Conservation (phyloP, 2,113 vertebrate species). For the Coreoperca whiteheadi region DNA sequence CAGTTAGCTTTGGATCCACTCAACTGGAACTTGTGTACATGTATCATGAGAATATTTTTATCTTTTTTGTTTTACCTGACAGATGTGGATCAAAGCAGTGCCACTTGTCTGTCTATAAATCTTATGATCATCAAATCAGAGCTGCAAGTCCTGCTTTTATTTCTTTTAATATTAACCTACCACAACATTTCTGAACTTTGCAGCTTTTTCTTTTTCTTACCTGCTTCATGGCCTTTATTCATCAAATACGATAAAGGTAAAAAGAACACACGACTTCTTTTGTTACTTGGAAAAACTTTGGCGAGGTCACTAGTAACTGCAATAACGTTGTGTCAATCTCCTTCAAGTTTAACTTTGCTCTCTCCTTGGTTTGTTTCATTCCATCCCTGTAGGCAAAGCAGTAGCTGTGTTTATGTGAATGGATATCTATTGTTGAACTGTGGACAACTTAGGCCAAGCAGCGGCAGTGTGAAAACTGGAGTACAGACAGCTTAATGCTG, state of each 20-base stretch:
- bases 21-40: neutral
- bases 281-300: neutral
- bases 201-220: neutral
- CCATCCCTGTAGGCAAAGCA: neutral
- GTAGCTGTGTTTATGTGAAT: neutral
- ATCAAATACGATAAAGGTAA: neutral
- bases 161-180: neutral
- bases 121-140: neutral
- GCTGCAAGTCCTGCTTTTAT: neutral
- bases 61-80: neutral
- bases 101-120: neutral
- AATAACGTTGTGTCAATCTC: neutral
- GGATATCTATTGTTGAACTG: constrained; percentile 11
- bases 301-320: neutral
- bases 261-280: neutral
- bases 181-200: no score
- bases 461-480: constrained; percentile 16
- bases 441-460: constrained; percentile 29
- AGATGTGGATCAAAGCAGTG: neutral
- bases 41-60: neutral
- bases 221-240: neutral
- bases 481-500: constrained; percentile 31
- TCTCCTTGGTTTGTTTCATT: neutral
- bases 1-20: neutral
- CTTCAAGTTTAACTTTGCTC: neutral